Evolutionary conservation across 2,113 vertebrate species (phyloP).

Genomic region (Ranitomeya variabilis): DNA sequence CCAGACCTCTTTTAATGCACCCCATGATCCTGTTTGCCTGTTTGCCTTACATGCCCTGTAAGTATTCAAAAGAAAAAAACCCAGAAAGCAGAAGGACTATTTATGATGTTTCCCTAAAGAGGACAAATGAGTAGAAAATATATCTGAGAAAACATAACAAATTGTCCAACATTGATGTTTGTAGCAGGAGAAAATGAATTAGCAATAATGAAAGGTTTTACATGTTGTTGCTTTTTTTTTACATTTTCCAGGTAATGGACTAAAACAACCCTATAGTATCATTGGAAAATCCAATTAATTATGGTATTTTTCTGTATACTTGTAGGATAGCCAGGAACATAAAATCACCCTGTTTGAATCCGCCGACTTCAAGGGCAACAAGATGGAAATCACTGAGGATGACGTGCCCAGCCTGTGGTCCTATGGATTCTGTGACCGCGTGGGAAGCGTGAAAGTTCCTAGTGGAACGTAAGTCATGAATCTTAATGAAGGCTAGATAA

Average conservation of each 20-base stretch:
- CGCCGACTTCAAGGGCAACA: conserved; percentile 93
- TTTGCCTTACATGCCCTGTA: background rate
- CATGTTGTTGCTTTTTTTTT: background rate
- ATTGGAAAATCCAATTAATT: background rate
- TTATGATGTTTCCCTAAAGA: background rate
- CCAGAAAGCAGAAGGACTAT: background rate
- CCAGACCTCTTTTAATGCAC: too few relatives aligned
- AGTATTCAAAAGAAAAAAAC: background rate
- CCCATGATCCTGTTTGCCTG: too few relatives aligned
- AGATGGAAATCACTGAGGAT: conserved; percentile 93
- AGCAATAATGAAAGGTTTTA: background rate
- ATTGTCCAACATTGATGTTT: background rate
- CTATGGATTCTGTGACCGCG: conserved; percentile 89
- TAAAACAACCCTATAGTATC: background rate
- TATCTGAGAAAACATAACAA: background rate
- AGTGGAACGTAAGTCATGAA: conserved; percentile 83
- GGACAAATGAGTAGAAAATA: background rate
- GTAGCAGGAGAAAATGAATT: background rate
- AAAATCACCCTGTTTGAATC: conserved; percentile 91
- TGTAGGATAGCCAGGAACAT: conserved; percentile 87
- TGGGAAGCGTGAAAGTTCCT: conserved; percentile 91
- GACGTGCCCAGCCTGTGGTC: conserved; percentile 93
- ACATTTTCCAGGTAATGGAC: background rate
- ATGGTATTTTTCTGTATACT: background rate
- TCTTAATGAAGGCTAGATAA: background rate